Evolutionary conservation across 2,113 vertebrate species (phyloP), one percentile per base, ranked within the genome.

Genomic region (Cottus gobio): DNA sequence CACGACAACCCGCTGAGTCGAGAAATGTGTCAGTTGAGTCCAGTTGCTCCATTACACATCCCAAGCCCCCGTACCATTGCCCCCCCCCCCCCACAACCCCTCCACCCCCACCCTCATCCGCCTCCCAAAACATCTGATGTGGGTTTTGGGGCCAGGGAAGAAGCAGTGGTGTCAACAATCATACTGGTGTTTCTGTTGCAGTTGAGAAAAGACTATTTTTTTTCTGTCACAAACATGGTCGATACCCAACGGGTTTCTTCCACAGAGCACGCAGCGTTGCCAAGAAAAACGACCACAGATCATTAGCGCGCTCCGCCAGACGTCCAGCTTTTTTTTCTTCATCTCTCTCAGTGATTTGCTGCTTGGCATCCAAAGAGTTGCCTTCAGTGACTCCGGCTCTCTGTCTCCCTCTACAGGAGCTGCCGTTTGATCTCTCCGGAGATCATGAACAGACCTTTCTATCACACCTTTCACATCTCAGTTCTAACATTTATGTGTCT

Each of bases 391-490:
- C 73, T 82, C 73, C 87, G 80, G 77, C 90, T 92, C 91, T 93
- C 86, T 94, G 90, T 75, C 92, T 86, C 94, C 94, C 91, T 90
- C 93, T 90, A 79, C 86, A 95, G 94, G 94, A 67, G 8, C 30
- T 11, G 10, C 56, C 58, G 46, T 67, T 34, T 8, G n/a, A 12
- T 30, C 77, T 61, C 65, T 73, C 60, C 36, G 26, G 71, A 73
- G 44, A 54, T 76, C 37, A 30, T 28, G 8, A n/a, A 1, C 22
- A 52, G 15, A 60, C 58, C 2, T 11, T 24, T 64, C 26, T 16
- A 0, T 28, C 70, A 46, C 7, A 9, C 46, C 22, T 16, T n/a
- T 37, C 63, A 67, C n/a, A 9, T 54, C 37, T 57, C 28, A 60
- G 37, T 20, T 44, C 12, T 66, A 12, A 15, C 34, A 31, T 62